These are phyloP conservation scores for Oophaga sylvatica DNA, from an alignment of 2,797 vertebrate species.

Conservation along the genomic window DNA sequence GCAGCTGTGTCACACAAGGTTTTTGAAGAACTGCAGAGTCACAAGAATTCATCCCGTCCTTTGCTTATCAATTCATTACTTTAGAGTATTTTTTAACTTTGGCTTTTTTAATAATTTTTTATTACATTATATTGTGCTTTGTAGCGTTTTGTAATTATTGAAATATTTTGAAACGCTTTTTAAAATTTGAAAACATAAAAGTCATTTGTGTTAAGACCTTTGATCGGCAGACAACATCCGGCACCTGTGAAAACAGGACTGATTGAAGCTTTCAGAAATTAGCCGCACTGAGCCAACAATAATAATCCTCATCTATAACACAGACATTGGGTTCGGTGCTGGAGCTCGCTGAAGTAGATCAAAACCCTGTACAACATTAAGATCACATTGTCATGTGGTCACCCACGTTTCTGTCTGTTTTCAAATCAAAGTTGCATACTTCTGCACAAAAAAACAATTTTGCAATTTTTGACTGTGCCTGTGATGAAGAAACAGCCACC, in stretches of 20 bases:
- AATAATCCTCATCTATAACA: slow-evolving; percentile 25
- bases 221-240: neutral
- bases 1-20: neutral
- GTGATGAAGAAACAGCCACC: too few species aligned
- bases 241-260: slow-evolving; percentile 45
- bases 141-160: neutral
- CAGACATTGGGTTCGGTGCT: neutral
- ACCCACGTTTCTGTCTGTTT: neutral
- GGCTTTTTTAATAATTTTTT: neutral
- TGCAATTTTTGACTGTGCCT: too few species aligned
- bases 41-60: too few species aligned
- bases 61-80: neutral
- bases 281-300: slow-evolving; percentile 16
- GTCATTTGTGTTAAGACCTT: neutral
- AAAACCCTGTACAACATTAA: neutral
- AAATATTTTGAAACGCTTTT: neutral
- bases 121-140: neutral
- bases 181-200: neutral
- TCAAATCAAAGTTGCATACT: too few species aligned
- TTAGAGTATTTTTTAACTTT: neutral
- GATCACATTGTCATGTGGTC: neutral
- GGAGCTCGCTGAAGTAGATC: neutral
- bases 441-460: too few species aligned
- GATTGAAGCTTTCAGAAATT: slow-evolving; percentile 1
- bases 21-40: neutral